phyloP scores from a whole-genome alignment of 2,797 vertebrate species.

The Chloroceryle inda region DNA sequence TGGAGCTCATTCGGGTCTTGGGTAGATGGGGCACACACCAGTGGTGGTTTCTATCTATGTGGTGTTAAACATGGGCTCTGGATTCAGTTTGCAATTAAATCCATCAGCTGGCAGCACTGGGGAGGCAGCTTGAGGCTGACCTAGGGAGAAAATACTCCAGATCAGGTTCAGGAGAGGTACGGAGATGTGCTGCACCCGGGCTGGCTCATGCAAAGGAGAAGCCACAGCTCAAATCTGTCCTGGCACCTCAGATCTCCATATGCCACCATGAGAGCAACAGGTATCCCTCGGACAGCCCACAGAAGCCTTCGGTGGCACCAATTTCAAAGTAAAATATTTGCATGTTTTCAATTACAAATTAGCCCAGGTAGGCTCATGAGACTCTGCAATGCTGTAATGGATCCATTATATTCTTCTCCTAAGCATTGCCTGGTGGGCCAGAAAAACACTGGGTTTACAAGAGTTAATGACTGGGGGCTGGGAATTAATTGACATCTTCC shows the following conservation, averaged over 20 bases:
- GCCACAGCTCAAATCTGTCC: background rate
- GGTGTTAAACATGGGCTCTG: background rate
- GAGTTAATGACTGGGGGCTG: slow-evolving; percentile 16
- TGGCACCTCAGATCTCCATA: background rate
- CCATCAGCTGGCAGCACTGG: background rate
- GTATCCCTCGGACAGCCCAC: background rate
- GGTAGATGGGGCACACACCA: background rate
- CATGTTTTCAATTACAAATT: slow-evolving; percentile 12
- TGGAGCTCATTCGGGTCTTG: rapidly evolving
- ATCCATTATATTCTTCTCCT: background rate
- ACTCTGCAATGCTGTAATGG: background rate
- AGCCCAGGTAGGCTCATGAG: background rate
- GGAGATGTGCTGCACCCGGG: background rate
- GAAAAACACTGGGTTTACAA: background rate
- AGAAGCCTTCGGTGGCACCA: background rate
- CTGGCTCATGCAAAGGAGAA: background rate
- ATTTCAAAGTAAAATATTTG: background rate
- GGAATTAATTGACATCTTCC: slow-evolving; percentile 46
- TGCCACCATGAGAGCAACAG: background rate
- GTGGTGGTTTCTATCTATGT: rapidly evolving
- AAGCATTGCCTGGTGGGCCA: background rate
- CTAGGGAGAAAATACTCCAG: rapidly evolving
- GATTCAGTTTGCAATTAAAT: background rate
- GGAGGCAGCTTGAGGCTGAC: background rate
- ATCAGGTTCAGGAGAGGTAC: background rate